Percentiles rank a stretch among this genome's conserved stretches.
Evolutionary conservation across 2,113 vertebrate species (phyloP).

Genomic region (Forbesichthys papilliferus): DNA sequence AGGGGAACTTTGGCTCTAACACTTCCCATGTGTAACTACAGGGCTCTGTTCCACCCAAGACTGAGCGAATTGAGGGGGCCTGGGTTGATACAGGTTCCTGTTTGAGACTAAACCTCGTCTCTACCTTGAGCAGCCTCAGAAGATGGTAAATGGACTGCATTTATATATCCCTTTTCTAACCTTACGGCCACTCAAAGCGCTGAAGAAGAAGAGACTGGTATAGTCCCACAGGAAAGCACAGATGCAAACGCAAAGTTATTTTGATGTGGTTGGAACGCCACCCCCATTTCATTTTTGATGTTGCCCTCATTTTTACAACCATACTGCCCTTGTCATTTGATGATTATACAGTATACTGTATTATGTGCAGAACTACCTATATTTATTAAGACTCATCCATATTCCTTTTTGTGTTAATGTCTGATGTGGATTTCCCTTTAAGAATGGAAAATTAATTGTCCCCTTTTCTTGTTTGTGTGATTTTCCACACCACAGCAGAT

Average conservation of each 20-base stretch:
- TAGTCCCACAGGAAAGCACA: conserved; percentile 30
- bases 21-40: conserved; percentile 53
- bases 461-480: not conserved
- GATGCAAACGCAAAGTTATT: conserved; percentile 24
- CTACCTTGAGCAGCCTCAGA: conserved; percentile 32
- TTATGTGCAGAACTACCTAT: conserved; percentile 4
- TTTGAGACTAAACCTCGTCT: conserved; percentile 32
- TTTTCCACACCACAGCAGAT: conserved; percentile 4
- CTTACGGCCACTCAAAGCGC: too few relatives aligned
- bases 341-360: not conserved
- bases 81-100: conserved; percentile 59
- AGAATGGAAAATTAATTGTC: conserved; percentile 5
- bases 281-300: not conserved
- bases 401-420: not conserved
- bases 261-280: conserved; percentile 27
- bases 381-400: not conserved
- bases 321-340: not conserved
- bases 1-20: conserved; percentile 54
- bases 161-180: too few relatives aligned
- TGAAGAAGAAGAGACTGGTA: conserved; percentile 1
- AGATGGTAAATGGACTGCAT: not conserved
- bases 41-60: conserved; percentile 26
- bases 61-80: conserved; percentile 31
- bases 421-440: not conserved
- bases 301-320: not conserved